phyloP scores from a whole-genome alignment of 1,140 invertebrate genomes.

The Drosophila subobscura region DNA sequence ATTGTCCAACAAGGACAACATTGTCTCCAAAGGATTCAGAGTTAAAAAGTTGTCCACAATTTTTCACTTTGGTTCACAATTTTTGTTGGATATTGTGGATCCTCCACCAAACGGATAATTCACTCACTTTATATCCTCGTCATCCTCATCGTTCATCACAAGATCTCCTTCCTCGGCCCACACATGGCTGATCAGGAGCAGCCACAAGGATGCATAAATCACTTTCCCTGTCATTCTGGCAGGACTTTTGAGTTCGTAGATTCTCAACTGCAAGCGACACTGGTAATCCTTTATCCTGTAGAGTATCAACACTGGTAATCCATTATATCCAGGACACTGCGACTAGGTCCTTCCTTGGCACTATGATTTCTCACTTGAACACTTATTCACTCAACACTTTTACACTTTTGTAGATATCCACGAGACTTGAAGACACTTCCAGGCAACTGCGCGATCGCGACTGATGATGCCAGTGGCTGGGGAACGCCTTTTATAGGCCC shows the following conservation, averaged over 20 bases:
- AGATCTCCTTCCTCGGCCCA: constrained; percentile 59
- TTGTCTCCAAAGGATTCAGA: too few relatives aligned
- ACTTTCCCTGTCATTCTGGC: constrained; percentile 53
- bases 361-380: background rate
- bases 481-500: constrained; percentile 60
- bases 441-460: constrained; percentile 48
- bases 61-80: too few relatives aligned
- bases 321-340: constrained; percentile 27
- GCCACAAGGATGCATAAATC: constrained; percentile 26
- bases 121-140: constrained; percentile 61
- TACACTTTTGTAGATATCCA: constrained; percentile 33
- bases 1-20: too few relatives aligned
- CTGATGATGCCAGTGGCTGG: constrained; percentile 28
- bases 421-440: constrained; percentile 19
- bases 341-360: constrained; percentile 16
- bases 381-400: constrained; percentile 21
- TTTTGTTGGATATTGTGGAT: too few relatives aligned
- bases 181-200: constrained; percentile 39
- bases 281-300: constrained; percentile 13
- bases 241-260: background rate
- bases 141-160: constrained; percentile 61
- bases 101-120: background rate
- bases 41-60: too few relatives aligned
- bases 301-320: constrained; percentile 46
- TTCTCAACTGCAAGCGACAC: background rate